phyloP scores from a whole-genome alignment of 2,797 vertebrate species.

The Sebastes vulpes region DNA sequence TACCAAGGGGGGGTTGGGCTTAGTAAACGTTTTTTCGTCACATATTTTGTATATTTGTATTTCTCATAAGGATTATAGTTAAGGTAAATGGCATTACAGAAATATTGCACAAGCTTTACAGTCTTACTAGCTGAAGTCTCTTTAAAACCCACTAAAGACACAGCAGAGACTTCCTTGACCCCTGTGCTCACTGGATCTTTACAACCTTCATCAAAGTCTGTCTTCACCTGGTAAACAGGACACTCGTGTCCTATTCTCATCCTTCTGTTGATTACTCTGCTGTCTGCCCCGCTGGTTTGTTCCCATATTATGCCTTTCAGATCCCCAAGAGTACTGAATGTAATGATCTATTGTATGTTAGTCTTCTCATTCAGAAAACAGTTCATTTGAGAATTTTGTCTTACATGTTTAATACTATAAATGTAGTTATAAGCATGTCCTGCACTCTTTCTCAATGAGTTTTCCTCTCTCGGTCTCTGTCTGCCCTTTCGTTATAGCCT shows the following conservation, averaged over 20 bases:
- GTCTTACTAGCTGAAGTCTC: background rate
- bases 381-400: background rate
- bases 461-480: background rate
- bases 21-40: background rate
- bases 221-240: constrained; percentile 58
- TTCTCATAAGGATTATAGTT: background rate
- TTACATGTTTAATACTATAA: background rate
- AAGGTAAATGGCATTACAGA: background rate
- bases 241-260: constrained; percentile 34
- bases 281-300: background rate
- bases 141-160: constrained; percentile 12
- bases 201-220: constrained; percentile 39
- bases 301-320: background rate
- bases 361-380: background rate
- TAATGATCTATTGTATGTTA: background rate
- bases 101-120: background rate
- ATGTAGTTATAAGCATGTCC: background rate
- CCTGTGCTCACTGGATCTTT: constrained; percentile 6
- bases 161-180: constrained; percentile 35
- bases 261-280: constrained; percentile 33
- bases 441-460: background rate
- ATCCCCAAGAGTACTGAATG: background rate
- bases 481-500: background rate
- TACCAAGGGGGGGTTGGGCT: background rate
- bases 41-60: background rate